Percentiles rank a stretch among this genome's conserved stretches.
These are phyloP conservation scores for Cranoglanis bouderius DNA, from an alignment of 2,113 vertebrate genomes.

Conservation along the genomic window DNA sequence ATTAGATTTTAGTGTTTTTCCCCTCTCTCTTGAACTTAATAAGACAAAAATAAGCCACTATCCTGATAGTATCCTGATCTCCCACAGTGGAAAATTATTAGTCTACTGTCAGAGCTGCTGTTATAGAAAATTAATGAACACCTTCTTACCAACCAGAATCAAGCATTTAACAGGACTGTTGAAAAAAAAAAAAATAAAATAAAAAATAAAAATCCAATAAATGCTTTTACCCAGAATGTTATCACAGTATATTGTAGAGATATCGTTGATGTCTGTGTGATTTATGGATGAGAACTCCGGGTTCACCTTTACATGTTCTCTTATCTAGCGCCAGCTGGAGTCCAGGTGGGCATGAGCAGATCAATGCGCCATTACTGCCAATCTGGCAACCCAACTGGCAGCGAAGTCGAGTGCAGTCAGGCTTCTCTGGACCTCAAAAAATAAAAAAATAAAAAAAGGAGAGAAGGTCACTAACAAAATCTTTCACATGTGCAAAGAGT, in stretches of 20 bases:
- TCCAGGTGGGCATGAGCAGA: constrained; percentile 68
- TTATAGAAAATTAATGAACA: not conserved
- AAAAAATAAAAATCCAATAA: no score
- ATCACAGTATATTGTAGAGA: not conserved
- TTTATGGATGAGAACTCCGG: not conserved
- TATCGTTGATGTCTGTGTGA: not conserved
- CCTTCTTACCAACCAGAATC: not conserved
- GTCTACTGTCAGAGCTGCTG: not conserved
- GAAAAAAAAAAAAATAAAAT: no score
- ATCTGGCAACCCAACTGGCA: constrained; percentile 72
- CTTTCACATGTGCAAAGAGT: not conserved
- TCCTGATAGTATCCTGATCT: not conserved
- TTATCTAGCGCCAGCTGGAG: constrained; percentile 67
- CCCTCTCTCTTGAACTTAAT: not conserved
- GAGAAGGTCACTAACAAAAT: not conserved
- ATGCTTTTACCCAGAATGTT: not conserved
- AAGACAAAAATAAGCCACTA: not conserved
- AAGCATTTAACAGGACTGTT: not conserved
- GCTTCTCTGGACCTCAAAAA: constrained; percentile 63
- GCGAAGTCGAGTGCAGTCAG: constrained; percentile 59
- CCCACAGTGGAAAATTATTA: not conserved
- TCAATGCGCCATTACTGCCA: constrained; percentile 52
- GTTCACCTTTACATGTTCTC: constrained; percentile 71
- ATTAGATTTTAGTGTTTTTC: not conserved
- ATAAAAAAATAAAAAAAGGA: accelerated